Evolutionary conservation across 1,140 invertebrate genomes (phyloP).

Genomic region (Schlechtendalia chinensis): DNA sequence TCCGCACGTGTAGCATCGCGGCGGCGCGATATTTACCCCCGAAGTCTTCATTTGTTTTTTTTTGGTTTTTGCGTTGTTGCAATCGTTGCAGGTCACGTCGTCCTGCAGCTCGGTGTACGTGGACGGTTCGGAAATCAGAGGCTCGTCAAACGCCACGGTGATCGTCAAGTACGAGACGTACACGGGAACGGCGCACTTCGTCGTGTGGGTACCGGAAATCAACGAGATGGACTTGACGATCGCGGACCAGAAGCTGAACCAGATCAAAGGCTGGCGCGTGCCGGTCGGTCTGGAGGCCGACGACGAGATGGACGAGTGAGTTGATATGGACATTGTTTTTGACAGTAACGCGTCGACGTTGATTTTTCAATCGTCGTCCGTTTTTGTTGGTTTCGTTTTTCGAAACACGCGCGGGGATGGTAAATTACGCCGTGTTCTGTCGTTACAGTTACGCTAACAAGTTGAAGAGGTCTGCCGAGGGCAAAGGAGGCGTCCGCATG

Average conservation of each 20-base stretch:
- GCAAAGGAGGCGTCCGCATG: conserved; percentile 9
- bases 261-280: conserved; percentile 84
- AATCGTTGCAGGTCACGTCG: conserved; percentile 89
- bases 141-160: conserved; percentile 90
- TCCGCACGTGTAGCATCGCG: too few species aligned
- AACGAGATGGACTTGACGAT: conserved; percentile 81
- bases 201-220: conserved; percentile 96
- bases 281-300: conserved; percentile 56
- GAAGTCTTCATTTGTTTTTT: too few species aligned
- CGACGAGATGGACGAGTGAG: conserved; percentile 41
- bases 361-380: too few species aligned
- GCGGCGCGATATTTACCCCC: too few species aligned
- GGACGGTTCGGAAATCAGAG: conserved; percentile 91
- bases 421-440: not conserved
- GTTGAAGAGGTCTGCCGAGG: conserved; percentile 35
- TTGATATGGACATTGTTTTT: too few species aligned
- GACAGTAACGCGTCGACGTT: too few species aligned
- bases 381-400: too few species aligned
- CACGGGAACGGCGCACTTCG: conserved; percentile 81
- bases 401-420: too few species aligned
- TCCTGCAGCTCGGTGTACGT: conserved; percentile 96
- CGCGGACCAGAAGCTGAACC: conserved; percentile 82
- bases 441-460: conserved; percentile 25
- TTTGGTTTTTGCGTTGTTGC: not conserved
- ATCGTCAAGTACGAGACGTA: conserved; percentile 92